Evolutionary conservation across 2,113 vertebrate species (phyloP), one percentile per base, ranked within the genome.

Genomic region (Coregonus clupeaformis): DNA sequence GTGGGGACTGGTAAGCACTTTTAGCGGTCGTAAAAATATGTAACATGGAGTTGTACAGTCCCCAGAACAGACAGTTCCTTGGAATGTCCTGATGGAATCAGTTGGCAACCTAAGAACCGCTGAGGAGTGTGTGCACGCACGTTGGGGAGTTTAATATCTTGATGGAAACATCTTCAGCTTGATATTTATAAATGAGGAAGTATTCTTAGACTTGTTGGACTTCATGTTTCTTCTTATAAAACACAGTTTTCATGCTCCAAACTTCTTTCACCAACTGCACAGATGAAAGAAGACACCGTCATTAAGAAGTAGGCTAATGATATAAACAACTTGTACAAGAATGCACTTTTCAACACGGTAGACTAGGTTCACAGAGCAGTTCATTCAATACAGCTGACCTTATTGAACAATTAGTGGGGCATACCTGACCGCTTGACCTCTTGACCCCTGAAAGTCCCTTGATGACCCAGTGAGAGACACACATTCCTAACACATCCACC

Each of bases 221-320:
- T 9, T 18, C 62, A 3, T 42, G 27, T 67, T 80, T 74, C 45
- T 65, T 80, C 68, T 66, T 36, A 32, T n/a, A 49, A 18, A 68
- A 76, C 24, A n/a, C 52, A 32, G 18, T 27, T 1, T 70, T 80
- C 62, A 68, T 73, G 55, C 62, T 77, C 3, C 80, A 79, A 12
- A 49, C 25, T n/a, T 84, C 27, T 49, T 77, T n/a, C 11, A 73
- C 47, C 68, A 18, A 71, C 85, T 89, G 80, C 24, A 68, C 11
- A 14, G 76, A 27, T 25, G 16, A 67, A n/a, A n/a, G 5, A 30
- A 18, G 20, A 30, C 27, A 67, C 18, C 2, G 2, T 32, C 5
- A 5, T 30, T 65, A 29, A 65, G 14, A 32, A 20, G 65, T 7
- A 67, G n/a, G 57, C 6, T 60, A 60, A 22, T 60, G 57, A 60